Base-by-base conservation (phyloP, 2,888 invertebrate species). In the Morpho deidamia region DNA sequence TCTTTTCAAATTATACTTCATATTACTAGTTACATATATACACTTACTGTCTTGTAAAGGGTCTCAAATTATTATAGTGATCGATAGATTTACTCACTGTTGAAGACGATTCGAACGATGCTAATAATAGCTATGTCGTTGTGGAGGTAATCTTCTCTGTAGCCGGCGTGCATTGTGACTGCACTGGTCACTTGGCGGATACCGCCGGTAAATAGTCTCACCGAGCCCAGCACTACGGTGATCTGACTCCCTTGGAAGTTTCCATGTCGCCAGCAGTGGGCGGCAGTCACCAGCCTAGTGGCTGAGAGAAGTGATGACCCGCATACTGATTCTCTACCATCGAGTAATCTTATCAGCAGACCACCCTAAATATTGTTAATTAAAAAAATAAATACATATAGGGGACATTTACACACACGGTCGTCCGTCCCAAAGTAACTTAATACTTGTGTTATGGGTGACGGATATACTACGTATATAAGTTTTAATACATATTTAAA, bases 241-340 rank as follows among this genome's bases (percentile, higher is more conserved):
- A 79, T 66, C 42, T 66, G 65, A 8, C 66, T 62, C 11, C 74
- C 79, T 33, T 70, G 69, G 51, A 52, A 55, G 32, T 62, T 49
- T n/a, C 70, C 66, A 56, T 73, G 68, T 48, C 63, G 57, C 78
- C 76, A 75, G 63, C 75, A 76, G 63, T 77, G 55, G 0, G 66
- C 77, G 0, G 77, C 70, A 0, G 76, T 77, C 34, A 74, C 60
- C 35, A 71, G 63, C 1, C 69, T 66, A 8, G 62, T 71, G 45
- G 60, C 48, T 34, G 68, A 65, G 12, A 75, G 55, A 53, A 90
- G 74, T 4, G 82, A 77, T 0, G 72, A 69, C 0, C 76, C 78
- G 53, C 75, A 76, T 1, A 77, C 68, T 0, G 76, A 75, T 0
- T 44, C 43, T 14, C 52, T 56, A 0, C 72, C 74, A 1, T 56